phyloP scores from a whole-genome alignment of 2,797 vertebrate genomes.

The Austrolebias charrua region DNA sequence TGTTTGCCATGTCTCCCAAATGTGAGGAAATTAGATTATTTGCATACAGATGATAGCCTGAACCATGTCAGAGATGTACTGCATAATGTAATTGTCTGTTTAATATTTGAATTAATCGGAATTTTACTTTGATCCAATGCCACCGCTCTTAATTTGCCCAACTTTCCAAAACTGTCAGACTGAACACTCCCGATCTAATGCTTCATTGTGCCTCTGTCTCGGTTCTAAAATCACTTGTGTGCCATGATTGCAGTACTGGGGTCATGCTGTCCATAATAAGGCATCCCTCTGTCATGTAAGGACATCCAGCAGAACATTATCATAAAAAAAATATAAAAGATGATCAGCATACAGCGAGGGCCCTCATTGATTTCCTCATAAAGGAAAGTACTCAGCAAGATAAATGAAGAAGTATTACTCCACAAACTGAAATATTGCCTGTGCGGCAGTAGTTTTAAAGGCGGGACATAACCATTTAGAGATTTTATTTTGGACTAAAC shows the following conservation, averaged over 20 bases:
- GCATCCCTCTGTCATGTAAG: conserved; percentile 38
- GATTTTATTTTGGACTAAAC: conserved; percentile 58
- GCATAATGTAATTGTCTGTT: conserved; percentile 46
- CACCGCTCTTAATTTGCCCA: conserved; percentile 51
- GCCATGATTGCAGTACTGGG: conserved; percentile 55
- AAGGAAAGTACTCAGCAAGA: conserved; percentile 34
- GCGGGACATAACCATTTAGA: conserved; percentile 51
- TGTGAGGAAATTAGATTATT: conserved; percentile 48
- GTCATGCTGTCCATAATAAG: conserved; percentile 59
- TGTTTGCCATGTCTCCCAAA: conserved; percentile 30
- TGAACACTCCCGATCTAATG: conserved; percentile 7
- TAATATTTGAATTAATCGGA: conserved; percentile 47
- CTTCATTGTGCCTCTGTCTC: conserved; percentile 21
- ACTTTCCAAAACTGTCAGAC: conserved; percentile 49
- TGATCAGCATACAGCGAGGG: conserved; percentile 42
- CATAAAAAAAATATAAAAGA: conserved; percentile 41
- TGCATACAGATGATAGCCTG: conserved; percentile 67
- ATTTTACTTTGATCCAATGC: conserved; percentile 53
- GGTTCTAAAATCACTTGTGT: conserved; percentile 27
- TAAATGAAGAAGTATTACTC: conserved; percentile 53
- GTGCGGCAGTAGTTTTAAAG: conserved; percentile 45
- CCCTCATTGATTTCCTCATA: conserved; percentile 52
- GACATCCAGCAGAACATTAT: conserved; percentile 43
- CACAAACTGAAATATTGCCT: conserved; percentile 38
- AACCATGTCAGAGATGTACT: conserved; percentile 44